Evolutionary conservation across 2,888 invertebrate species (phyloP).

Genomic region (Ichneumon xanthorius): DNA sequence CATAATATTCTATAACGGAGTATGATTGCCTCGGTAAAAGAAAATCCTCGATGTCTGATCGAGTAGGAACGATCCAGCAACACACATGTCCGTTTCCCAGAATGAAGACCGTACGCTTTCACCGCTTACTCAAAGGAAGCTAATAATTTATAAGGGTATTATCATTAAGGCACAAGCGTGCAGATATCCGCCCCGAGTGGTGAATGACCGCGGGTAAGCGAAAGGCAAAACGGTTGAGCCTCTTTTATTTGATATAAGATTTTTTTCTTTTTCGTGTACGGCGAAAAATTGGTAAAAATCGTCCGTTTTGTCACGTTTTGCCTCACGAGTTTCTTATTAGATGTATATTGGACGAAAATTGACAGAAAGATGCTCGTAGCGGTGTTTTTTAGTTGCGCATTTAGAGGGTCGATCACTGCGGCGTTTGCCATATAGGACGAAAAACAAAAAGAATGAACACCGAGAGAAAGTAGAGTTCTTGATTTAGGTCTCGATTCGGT

Average conservation of each 20-base stretch:
- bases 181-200: conserved; percentile 12
- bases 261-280: background rate
- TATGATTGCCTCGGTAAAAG: background rate
- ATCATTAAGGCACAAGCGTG: background rate
- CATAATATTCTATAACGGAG: background rate
- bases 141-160: conserved; percentile 51
- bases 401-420: conserved; percentile 3
- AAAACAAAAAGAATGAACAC: conserved; percentile 45
- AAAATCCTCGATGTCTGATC: background rate
- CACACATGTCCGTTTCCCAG: background rate
- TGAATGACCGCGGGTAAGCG: background rate
- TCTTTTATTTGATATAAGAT: background rate
- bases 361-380: background rate
- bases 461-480: conserved; percentile 71
- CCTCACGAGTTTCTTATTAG: background rate
- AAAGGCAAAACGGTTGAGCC: background rate
- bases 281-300: no score
- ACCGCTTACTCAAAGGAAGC: conserved; percentile 27
- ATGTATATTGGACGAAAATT: background rate
- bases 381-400: background rate
- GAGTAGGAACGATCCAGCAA: conserved; percentile 1
- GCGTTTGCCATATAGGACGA: background rate
- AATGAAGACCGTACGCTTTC: conserved; percentile 25
- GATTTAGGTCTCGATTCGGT: conserved; percentile 77
- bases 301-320: no score